A percentile compares a stretch with the other conserved stretches of the same genome.
phyloP scores from a whole-genome alignment of 35 echinoderm and acorn worm genomes.

The Nesometra sesokonis region DNA sequence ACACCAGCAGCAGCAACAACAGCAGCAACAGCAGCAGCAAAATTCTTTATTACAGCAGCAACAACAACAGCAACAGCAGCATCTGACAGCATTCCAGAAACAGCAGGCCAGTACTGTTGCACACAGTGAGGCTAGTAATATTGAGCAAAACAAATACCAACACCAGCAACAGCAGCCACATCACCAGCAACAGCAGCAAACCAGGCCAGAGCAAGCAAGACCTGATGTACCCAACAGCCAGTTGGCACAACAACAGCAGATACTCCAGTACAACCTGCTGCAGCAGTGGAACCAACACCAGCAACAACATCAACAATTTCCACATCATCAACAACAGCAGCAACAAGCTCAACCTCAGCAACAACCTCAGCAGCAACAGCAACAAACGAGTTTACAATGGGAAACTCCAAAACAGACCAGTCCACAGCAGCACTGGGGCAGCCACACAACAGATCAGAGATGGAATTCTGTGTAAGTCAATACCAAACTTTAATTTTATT shows the following conservation, averaged over 20 bases:
- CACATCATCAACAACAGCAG: slow-evolving; percentile 8
- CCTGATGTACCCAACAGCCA: background rate
- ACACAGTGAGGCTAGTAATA: background rate
- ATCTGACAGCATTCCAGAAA: background rate
- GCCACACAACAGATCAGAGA: background rate
- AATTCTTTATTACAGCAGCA: slow-evolving; percentile 1
- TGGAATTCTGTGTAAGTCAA: background rate
- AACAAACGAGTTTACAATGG: background rate
- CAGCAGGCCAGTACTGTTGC: background rate
- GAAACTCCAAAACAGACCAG: background rate
- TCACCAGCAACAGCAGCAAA: slow-evolving; percentile 11
- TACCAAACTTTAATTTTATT: too few species aligned
- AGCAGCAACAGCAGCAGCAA: background rate
- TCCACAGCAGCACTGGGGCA: background rate
- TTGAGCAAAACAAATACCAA: background rate
- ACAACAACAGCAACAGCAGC: slow-evolving; percentile 4
- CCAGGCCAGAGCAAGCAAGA: background rate
- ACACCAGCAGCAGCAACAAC: slow-evolving; percentile 16
- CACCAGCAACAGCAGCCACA: background rate
- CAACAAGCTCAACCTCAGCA: slow-evolving; percentile 1
- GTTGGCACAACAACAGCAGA: slow-evolving; percentile 6
- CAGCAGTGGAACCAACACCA: slow-evolving; percentile 19
- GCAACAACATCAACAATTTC: background rate
- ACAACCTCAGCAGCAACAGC: background rate
- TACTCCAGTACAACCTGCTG: background rate